Evolutionary conservation across 2,888 invertebrate genomes (phyloP).

Genomic region (Lithosia quadra): DNA sequence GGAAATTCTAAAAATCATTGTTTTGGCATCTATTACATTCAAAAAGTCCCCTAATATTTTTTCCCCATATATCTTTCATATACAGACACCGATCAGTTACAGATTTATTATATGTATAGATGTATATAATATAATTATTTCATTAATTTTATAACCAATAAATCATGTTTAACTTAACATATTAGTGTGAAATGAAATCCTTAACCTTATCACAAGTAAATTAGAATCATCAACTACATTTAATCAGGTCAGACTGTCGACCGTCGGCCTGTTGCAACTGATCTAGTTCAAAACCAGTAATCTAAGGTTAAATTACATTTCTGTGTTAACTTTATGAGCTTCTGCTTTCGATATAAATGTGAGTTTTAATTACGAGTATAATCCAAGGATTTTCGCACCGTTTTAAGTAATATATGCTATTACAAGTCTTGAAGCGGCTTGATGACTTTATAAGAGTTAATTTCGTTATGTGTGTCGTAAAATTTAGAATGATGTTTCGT

Average conservation of each 20-base stretch:
- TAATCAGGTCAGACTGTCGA: neutral
- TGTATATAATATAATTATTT: no score
- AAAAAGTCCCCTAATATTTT: no score
- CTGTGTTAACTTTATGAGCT: neutral
- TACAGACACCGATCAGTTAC: no score
- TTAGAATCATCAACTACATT: neutral
- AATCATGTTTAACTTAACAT: neutral
- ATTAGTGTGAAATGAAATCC: neutral
- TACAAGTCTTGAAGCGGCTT: neutral
- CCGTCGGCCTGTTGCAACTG: neutral
- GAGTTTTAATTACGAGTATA: neutral
- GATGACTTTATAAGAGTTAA: neutral
- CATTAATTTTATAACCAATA: neutral
- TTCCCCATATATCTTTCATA: no score
- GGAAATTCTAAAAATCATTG: no score
- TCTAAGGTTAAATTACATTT: neutral
- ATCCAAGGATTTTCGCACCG: slow-evolving; percentile 11
- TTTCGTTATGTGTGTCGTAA: neutral
- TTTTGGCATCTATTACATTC: no score
- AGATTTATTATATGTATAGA: no score
- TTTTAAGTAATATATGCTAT: neutral
- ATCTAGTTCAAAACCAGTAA: no score
- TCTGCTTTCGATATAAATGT: neutral
- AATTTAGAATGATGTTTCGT: neutral
- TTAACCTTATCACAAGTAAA: slow-evolving; percentile 4